phyloP scores from a whole-genome alignment of 2,113 vertebrate genomes.

The Rhinogobius similis region DNA sequence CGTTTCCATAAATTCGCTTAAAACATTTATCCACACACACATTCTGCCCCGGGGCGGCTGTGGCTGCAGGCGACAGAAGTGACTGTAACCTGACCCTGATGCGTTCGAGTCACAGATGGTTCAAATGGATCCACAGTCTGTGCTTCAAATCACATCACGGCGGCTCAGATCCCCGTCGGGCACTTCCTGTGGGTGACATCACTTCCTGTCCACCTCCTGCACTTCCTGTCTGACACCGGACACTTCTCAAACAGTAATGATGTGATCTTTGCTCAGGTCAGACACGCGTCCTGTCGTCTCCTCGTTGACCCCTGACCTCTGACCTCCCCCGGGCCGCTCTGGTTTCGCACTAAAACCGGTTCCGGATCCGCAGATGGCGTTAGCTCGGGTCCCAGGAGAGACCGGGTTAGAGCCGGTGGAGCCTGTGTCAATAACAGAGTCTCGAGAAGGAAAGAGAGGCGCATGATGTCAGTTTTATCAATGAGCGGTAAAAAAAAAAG shows the following conservation, averaged over 20 bases:
- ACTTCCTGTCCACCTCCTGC: slow-evolving; percentile 58
- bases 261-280: no score
- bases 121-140: no score
- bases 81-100: no score
- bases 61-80: no score
- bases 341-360: background rate
- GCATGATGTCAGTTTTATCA: no score
- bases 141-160: background rate
- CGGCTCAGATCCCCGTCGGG: slow-evolving; percentile 49
- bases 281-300: background rate
- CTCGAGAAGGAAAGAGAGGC: background rate
- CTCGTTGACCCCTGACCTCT: slow-evolving; percentile 2
- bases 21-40: no score
- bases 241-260: slow-evolving; percentile 9
- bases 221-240: slow-evolving; percentile 57
- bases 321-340: background rate
- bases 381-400: background rate
- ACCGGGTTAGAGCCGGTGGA: background rate
- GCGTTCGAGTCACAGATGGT: no score
- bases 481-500: no score
- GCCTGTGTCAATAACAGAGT: background rate
- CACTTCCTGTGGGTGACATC: slow-evolving; percentile 71
- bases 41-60: no score
- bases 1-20: no score
- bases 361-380: background rate